Conservation (phyloP, 2,797 vertebrate species). For the Acomys russatus region DNA sequence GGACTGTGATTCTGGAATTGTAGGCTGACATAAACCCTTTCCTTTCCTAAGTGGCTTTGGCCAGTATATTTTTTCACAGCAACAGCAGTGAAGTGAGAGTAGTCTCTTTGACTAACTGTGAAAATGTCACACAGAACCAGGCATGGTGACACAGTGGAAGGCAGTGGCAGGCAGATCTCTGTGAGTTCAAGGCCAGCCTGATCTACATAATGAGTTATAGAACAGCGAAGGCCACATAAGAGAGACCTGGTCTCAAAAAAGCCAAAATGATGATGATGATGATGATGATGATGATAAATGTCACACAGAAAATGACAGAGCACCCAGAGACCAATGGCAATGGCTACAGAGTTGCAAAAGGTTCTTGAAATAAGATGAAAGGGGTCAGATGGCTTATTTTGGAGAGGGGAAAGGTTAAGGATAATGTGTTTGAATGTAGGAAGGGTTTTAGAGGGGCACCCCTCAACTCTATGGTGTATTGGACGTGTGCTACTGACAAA, state of each 20-base stretch:
- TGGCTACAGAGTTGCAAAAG: conserved; percentile 6
- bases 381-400: background rate
- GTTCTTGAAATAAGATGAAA: conserved; percentile 2
- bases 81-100: background rate
- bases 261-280: background rate
- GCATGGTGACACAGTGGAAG: background rate
- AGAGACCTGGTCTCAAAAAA: background rate
- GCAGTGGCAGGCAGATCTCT: background rate
- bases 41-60: background rate
- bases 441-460: background rate
- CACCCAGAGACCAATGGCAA: background rate
- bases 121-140: background rate
- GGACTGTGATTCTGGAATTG: background rate
- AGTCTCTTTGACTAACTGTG: background rate
- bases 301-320: background rate
- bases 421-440: background rate
- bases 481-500: background rate
- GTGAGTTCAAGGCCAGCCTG: background rate
- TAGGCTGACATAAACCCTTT: background rate
- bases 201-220: background rate
- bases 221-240: background rate
- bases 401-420: background rate
- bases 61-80: background rate
- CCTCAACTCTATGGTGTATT: too few relatives aligned
- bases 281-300: background rate